phyloP scores from a whole-genome alignment of 2,888 invertebrate species.

The Drosophila pegasa region DNA sequence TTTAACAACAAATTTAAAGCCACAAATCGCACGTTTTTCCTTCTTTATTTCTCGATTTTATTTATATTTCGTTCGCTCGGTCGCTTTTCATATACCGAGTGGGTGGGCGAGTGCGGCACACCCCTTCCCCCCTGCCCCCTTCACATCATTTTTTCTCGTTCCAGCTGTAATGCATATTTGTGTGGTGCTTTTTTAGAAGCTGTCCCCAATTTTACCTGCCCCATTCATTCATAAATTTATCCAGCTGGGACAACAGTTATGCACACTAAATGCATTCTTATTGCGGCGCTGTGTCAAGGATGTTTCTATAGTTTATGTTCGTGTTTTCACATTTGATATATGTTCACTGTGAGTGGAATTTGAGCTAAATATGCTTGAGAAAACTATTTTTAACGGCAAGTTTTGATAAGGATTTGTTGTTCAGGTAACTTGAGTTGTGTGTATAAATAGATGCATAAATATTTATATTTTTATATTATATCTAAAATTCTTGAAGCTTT shows the following conservation, averaged over 20 bases:
- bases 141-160: slow-evolving; percentile 12
- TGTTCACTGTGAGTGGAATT: neutral
- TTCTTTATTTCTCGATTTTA: slow-evolving; percentile 2
- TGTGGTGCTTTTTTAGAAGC: slow-evolving; percentile 8
- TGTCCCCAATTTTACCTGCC: slow-evolving; percentile 13
- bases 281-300: slow-evolving; percentile 8
- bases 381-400: neutral
- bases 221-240: neutral
- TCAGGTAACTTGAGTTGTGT: neutral
- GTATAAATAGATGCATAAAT: neutral
- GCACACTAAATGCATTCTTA: slow-evolving; percentile 18
- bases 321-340: neutral
- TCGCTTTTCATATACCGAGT: neutral
- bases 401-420: neutral
- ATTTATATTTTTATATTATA: no score
- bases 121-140: no score
- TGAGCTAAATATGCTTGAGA: neutral
- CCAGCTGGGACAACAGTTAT: slow-evolving; percentile 4
- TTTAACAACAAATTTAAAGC: slow-evolving; percentile 17
- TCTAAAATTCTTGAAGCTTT: no score
- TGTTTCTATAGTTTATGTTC: neutral
- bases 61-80: neutral
- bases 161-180: slow-evolving; percentile 29
- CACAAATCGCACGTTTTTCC: slow-evolving; percentile 20
- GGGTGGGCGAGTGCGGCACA: no score